Evolutionary conservation across 2,888 invertebrate genomes (phyloP).

Genomic region (Eledona agricola): DNA sequence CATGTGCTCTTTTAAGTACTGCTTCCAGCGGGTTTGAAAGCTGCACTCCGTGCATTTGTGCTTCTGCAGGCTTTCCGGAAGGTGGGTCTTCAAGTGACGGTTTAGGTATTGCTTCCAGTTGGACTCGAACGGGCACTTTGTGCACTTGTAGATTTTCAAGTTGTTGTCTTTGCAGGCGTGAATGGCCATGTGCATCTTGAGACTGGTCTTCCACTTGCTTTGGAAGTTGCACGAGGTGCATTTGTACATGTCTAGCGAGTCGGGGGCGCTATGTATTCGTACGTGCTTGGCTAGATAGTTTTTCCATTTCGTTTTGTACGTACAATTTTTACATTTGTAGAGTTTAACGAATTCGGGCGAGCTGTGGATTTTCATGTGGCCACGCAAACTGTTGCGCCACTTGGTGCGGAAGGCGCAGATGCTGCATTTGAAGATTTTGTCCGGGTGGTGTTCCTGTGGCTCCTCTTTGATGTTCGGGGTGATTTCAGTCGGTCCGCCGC

Average conservation of each 20-base stretch:
- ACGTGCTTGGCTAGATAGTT: conserved; percentile 41
- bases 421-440: conserved; percentile 41
- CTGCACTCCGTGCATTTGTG: conserved; percentile 42
- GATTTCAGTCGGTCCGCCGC: conserved; percentile 29
- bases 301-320: conserved; percentile 46
- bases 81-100: conserved; percentile 23
- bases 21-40: conserved; percentile 45
- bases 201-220: conserved; percentile 45
- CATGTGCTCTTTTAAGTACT: conserved; percentile 46
- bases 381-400: conserved; percentile 44
- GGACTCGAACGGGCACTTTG: conserved; percentile 42
- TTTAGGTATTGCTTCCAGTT: conserved; percentile 45
- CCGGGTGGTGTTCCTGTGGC: conserved; percentile 14
- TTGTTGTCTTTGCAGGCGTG: conserved; percentile 39
- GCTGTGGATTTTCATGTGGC: conserved; percentile 43
- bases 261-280: conserved; percentile 43
- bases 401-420: conserved; percentile 42
- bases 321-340: conserved; percentile 41
- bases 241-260: conserved; percentile 44
- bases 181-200: conserved; percentile 42
- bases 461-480: conserved; percentile 39
- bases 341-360: conserved; percentile 43
- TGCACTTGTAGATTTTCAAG: conserved; percentile 42
- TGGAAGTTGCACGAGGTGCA: conserved; percentile 44
- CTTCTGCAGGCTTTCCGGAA: conserved; percentile 40